These are phyloP conservation scores for Acrocera orbiculus DNA, from an alignment of 2,888 invertebrate genomes.

Conservation along the genomic window DNA sequence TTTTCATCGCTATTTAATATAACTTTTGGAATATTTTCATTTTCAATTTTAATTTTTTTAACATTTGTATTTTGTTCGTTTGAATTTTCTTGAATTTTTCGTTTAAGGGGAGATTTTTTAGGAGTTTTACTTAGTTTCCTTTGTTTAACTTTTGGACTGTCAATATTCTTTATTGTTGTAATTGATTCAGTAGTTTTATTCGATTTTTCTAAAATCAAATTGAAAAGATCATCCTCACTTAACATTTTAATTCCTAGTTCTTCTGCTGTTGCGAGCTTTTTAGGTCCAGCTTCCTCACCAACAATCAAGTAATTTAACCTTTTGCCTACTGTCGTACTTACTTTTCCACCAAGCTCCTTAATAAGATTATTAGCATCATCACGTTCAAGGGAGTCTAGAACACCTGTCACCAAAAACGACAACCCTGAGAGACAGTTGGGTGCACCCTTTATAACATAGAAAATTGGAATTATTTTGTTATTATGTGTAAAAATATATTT, in stretches of 20 bases:
- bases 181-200: conserved; percentile 17
- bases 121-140: background rate
- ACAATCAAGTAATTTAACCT: conserved; percentile 66
- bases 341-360: conserved; percentile 61
- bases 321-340: conserved; percentile 54
- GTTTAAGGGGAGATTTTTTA: background rate
- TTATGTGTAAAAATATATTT: too few species aligned
- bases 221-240: conserved; percentile 65
- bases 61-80: background rate
- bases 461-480: background rate
- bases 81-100: background rate
- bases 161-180: conserved; percentile 8
- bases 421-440: conserved; percentile 51
- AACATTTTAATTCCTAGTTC: conserved; percentile 52
- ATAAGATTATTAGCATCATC: conserved; percentile 61
- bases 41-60: conserved; percentile 7
- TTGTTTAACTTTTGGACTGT: background rate
- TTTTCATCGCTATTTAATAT: background rate
- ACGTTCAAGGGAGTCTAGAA: conserved; percentile 71
- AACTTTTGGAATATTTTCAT: background rate
- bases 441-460: conserved; percentile 37
- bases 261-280: conserved; percentile 62
- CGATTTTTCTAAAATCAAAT: conserved; percentile 50
- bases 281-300: conserved; percentile 72
- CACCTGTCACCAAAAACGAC: conserved; percentile 65